A percentile compares a stretch with the other conserved stretches of the same genome.
Conservation (phyloP, 2,888 invertebrate species). For the Aporophyla lueneburgensis region DNA sequence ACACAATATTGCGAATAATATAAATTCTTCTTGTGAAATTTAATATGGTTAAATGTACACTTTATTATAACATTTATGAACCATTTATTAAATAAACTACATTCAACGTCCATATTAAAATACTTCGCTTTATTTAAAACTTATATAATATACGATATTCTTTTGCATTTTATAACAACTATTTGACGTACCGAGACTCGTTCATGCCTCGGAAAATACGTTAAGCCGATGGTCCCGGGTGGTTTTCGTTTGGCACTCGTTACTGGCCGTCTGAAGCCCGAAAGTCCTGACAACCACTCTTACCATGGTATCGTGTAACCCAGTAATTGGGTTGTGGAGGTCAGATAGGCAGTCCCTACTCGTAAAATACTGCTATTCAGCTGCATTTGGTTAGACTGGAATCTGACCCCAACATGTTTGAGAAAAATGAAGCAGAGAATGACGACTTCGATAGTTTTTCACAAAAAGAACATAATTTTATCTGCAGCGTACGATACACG, state of each 20-base stretch:
- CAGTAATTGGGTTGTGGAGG: neutral
- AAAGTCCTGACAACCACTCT: too few species aligned
- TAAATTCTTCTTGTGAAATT: slow-evolving; percentile 21
- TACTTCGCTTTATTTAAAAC: slow-evolving; percentile 7
- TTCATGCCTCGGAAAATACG: neutral
- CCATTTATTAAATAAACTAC: slow-evolving; percentile 26
- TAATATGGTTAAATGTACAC: slow-evolving; percentile 7
- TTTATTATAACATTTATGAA: slow-evolving; percentile 7
- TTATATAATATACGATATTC: slow-evolving; percentile 6
- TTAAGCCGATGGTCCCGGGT: too few species aligned
- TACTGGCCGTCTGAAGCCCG: too few species aligned
- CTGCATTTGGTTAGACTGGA: neutral
- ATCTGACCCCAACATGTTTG: neutral
- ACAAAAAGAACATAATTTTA: neutral
- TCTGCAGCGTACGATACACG: neutral
- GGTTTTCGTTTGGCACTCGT: neutral
- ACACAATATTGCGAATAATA: slow-evolving; percentile 21
- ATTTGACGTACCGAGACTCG: neutral
- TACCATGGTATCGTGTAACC: too few species aligned
- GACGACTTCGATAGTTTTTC: neutral
- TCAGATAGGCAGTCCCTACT: neutral
- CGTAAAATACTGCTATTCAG: neutral
- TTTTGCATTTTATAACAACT: neutral
- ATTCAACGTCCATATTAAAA: slow-evolving; percentile 23
- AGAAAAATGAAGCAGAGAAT: neutral